Percentiles rank a stretch among this genome's conserved stretches.
Conservation (phyloP, 1,140 invertebrate genomes). For the Melanaphis sacchari region DNA sequence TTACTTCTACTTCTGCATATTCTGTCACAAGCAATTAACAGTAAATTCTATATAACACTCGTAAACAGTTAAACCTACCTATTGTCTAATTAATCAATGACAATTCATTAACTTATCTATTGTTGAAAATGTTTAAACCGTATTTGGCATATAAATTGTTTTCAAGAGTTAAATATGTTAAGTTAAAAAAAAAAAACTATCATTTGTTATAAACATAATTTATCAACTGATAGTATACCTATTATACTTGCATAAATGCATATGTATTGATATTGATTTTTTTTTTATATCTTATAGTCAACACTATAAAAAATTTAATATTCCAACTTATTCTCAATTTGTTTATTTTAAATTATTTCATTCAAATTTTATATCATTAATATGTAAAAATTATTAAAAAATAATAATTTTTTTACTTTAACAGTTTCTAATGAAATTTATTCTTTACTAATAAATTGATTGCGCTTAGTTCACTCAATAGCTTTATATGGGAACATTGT, state of each 20-base stretch:
- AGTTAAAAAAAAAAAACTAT: neutral
- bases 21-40: neutral
- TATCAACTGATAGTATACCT: neutral
- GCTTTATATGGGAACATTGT: neutral
- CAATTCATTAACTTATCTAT: neutral
- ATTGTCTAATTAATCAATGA: slow-evolving; percentile 20
- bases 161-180: neutral
- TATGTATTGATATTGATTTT: neutral
- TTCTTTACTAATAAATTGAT: neutral
- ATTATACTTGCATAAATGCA: neutral
- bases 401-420: neutral
- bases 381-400: neutral
- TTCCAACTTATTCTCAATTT: neutral
- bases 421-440: neutral
- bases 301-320: neutral
- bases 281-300: neutral
- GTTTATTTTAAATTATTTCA: neutral
- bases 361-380: neutral
- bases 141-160: neutral
- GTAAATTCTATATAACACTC: neutral
- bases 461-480: neutral
- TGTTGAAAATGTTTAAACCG: neutral
- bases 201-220: neutral
- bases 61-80: slow-evolving; percentile 1
- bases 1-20: neutral